Conservation (phyloP, 2,113 vertebrate species). For the Elanus axillaris region DNA sequence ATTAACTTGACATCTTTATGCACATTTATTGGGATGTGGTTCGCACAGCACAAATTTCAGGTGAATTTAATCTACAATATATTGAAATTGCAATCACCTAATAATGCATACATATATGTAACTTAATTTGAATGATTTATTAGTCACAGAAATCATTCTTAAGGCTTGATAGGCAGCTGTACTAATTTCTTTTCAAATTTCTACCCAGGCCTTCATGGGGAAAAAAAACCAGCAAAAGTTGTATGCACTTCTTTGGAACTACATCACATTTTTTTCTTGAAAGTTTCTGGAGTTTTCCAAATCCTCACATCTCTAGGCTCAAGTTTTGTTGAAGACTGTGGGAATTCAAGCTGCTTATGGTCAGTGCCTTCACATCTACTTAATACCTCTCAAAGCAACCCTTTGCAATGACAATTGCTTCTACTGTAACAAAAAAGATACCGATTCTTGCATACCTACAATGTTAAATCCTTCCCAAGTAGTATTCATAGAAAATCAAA, state of each 20-base stretch:
- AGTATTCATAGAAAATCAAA: not conserved
- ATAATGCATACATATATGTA: not conserved
- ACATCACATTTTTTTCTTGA: not conserved
- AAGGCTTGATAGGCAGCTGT: not conserved
- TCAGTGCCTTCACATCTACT: not conserved
- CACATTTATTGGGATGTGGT: not conserved
- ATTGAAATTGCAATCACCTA: not conserved
- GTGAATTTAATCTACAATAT: not conserved
- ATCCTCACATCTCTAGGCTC: not conserved
- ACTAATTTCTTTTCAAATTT: not conserved
- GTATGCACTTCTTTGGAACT: not conserved
- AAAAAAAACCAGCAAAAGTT: not conserved
- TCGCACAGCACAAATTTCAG: not conserved
- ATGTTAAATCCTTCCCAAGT: not conserved
- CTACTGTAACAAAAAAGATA: fast-evolving
- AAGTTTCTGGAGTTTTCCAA: not conserved
- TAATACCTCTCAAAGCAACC: not conserved
- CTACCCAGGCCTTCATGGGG: fast-evolving
- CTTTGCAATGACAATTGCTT: not conserved
- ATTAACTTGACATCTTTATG: not conserved
- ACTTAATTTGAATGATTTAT: not conserved
- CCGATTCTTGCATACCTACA: not conserved
- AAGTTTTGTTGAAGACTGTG: not conserved
- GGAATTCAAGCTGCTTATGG: not conserved
- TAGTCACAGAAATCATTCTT: not conserved